Evolutionary conservation across 2,797 vertebrate species (phyloP), one percentile per base, ranked within the genome.

Genomic region (Loriculus beryllinus): DNA sequence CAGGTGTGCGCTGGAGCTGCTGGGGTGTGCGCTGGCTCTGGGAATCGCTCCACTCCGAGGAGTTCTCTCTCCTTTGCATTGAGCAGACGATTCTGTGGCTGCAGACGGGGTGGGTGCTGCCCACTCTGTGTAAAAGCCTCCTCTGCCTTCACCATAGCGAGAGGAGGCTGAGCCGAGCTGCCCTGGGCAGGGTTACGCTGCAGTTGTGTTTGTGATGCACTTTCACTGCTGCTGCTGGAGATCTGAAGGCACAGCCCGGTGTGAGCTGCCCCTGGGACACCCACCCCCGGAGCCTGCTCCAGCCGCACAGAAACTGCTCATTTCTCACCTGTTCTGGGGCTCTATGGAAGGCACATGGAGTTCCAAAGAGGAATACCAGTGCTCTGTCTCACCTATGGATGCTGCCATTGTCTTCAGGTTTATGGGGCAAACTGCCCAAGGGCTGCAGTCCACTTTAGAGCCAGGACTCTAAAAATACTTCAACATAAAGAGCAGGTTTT

Each of bases 81-180:
- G 21, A 12, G 3, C 26, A 11, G 54, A 4, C 1, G 7, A 1
- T 23, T 54, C 4, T 2, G 63, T n/a, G 42, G 74, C 65, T 39
- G 54, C n/a, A 7, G 69, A 7, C 22, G 28, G 7, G 20, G 9
- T 1, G 9, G 31, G 35, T n/a, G 40, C 51, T 48, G 86, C 56
- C 49, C 14, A 2, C 48, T 40, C 63, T 18, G 64, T 3, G 2
- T 7, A 1, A 28, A 3, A 6, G 2, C 42, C 17, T 35, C 40
- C 37, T 10, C 17, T 37, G 14, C 71, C 19, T 33, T 40, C 17
- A 20, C 52, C 2, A 1, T 0, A 0, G 35, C 1, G 2, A 19
- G 83, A 22, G 1, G 2, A 17, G 59, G 52, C 3, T 6, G 49
- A 10, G 62, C 6, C 3, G 3, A 31, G 60, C 48, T 25, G 54